These are phyloP conservation scores for Microctenopoma lineatum DNA, from an alignment of 2,797 vertebrate genomes.

Conservation along the genomic window DNA sequence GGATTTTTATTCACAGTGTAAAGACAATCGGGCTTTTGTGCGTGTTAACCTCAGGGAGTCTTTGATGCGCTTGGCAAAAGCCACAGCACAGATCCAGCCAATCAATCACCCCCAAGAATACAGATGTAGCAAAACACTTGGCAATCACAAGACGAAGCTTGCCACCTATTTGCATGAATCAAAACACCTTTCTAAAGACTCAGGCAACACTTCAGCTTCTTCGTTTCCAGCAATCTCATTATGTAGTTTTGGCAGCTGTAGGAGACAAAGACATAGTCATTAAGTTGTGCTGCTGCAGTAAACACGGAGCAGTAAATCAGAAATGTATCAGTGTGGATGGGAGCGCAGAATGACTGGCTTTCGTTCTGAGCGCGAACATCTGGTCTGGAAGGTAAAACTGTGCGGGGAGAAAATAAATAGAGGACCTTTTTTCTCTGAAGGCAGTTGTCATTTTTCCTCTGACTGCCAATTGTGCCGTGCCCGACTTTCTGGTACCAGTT, in stretches of 20 bases:
- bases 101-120: conserved; percentile 61
- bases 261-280: conserved; percentile 64
- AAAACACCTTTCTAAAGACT: conserved; percentile 52
- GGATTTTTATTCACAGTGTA: conserved; percentile 45
- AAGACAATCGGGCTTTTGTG: conserved; percentile 79
- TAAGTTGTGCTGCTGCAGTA: conserved; percentile 57
- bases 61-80: conserved; percentile 68
- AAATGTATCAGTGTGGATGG: background rate
- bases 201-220: conserved; percentile 41
- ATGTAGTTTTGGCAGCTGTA: conserved; percentile 47
- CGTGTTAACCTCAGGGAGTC: conserved; percentile 57
- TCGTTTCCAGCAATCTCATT: conserved; percentile 33
- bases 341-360: conserved; percentile 13
- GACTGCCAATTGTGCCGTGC: background rate
- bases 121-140: conserved; percentile 61
- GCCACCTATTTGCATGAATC: conserved; percentile 56
- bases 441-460: conserved; percentile 14
- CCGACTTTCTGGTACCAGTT: conserved; percentile 12
- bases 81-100: conserved; percentile 53
- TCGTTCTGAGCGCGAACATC: conserved; percentile 39
- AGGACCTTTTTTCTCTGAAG: conserved; percentile 10
- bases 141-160: conserved; percentile 74
- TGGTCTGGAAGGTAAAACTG: conserved; percentile 40
- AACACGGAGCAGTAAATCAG: conserved; percentile 59
- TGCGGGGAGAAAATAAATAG: background rate